These are phyloP conservation scores for Hypanus sabinus DNA, from an alignment of 2,113 vertebrate genomes.

Conservation along the genomic window DNA sequence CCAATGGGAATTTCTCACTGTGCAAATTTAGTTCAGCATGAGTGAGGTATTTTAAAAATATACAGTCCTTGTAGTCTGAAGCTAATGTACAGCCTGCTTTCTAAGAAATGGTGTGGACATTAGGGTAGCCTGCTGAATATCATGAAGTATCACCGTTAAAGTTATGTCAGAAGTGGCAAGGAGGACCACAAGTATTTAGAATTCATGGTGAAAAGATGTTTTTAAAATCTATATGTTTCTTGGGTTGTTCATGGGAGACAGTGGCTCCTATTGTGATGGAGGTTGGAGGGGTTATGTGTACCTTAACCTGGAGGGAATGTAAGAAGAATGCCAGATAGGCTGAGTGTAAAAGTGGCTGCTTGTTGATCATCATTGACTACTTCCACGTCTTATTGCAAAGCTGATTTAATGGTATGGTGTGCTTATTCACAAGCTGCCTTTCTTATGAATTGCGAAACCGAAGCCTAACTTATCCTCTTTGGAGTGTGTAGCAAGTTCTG, in stretches of 20 bases:
- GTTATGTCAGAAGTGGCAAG: neutral
- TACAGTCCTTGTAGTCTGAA: neutral
- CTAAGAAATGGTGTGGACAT: neutral
- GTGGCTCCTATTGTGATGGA: neutral
- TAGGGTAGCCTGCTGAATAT: neutral
- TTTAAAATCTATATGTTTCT: conserved; percentile 33
- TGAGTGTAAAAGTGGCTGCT: too few species aligned
- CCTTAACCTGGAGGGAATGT: neutral
- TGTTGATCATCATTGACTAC: too few species aligned
- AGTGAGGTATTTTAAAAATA: neutral
- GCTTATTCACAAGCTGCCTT: too few species aligned
- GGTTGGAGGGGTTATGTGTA: neutral
- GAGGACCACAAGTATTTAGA: conserved; percentile 34
- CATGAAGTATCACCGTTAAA: neutral
- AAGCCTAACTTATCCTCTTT: too few species aligned
- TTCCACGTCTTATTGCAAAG: too few species aligned
- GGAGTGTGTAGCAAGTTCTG: too few species aligned
- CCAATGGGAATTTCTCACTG: too few species aligned
- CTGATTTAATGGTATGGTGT: too few species aligned
- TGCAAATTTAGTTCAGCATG: neutral
- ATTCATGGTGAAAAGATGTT: conserved; percentile 34
- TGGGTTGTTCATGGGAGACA: conserved; percentile 11
- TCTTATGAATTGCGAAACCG: too few species aligned
- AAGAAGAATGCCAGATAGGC: too few species aligned
- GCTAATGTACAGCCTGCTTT: neutral